phyloP scores from a whole-genome alignment of 1,140 invertebrate genomes.

The Apis cerana region DNA sequence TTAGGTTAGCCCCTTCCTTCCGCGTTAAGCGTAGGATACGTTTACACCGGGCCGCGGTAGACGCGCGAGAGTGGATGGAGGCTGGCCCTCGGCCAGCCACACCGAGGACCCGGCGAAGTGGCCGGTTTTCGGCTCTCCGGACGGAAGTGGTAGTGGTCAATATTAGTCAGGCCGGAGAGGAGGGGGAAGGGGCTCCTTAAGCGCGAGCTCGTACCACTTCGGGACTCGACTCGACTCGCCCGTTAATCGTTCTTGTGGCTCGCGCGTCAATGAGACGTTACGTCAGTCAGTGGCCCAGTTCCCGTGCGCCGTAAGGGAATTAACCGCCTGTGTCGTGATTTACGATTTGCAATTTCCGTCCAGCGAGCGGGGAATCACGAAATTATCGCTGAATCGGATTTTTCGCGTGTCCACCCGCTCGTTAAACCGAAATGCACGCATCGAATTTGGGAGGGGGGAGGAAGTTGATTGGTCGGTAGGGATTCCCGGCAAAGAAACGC shows the following conservation, averaged over 20 bases:
- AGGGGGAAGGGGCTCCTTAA: conserved; percentile 18
- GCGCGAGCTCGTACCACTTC: conserved; percentile 47
- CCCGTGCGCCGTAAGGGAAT: neutral
- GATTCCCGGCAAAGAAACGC: conserved; percentile 34
- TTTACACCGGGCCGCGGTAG: conserved; percentile 68
- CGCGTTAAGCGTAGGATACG: conserved; percentile 74
- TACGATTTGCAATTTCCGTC: neutral
- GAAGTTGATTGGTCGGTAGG: neutral
- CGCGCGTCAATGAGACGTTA: neutral
- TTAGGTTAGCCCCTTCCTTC: conserved; percentile 76
- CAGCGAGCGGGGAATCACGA: neutral
- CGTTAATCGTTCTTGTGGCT: conserved; percentile 19
- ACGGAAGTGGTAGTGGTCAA: conserved; percentile 72
- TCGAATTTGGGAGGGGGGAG: neutral
- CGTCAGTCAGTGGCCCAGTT: neutral
- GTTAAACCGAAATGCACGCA: neutral
- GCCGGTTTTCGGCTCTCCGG: conserved; percentile 50
- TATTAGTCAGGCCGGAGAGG: conserved; percentile 66
- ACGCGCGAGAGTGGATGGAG: conserved; percentile 46
- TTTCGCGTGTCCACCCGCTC: conserved; percentile 11
- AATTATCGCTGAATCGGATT: conserved; percentile 16
- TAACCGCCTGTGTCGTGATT: neutral
- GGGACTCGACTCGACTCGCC: neutral
- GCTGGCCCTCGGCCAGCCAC: conserved; percentile 71
- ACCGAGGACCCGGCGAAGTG: conserved; percentile 46